Evolutionary conservation across 1,140 invertebrate species (phyloP).

Genomic region (Drosophila triauraria): DNA sequence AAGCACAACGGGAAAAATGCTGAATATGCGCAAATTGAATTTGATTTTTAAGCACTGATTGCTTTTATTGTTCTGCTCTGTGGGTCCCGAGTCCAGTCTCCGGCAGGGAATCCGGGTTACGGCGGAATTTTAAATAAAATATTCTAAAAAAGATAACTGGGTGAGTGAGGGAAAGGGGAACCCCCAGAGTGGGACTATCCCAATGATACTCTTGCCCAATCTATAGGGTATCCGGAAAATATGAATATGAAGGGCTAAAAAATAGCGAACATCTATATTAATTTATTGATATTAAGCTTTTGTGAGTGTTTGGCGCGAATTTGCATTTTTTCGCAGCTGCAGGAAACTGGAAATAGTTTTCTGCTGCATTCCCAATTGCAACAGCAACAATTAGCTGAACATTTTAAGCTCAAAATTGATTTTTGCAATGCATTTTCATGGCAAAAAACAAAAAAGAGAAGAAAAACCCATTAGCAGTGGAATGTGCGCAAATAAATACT

Average conservation of each 20-base stretch:
- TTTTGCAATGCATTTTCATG: conserved; percentile 60
- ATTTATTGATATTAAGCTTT: conserved; percentile 71
- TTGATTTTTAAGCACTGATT: conserved; percentile 83
- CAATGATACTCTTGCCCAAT: background rate
- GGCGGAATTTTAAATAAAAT: conserved; percentile 71
- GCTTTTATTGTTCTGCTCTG: conserved; percentile 76
- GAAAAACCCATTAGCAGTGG: conserved; percentile 48
- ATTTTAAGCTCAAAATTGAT: conserved; percentile 57
- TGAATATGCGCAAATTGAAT: conserved; percentile 82
- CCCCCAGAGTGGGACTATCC: background rate
- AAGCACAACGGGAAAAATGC: conserved; percentile 67
- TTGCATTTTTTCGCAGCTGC: conserved; percentile 38
- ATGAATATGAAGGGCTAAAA: background rate
- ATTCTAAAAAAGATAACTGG: conserved; percentile 56
- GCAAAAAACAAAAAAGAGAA: conserved; percentile 3
- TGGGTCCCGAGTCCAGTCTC: conserved; percentile 7
- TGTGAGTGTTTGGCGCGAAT: conserved; percentile 30
- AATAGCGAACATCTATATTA: conserved; percentile 37
- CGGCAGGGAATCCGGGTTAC: conserved; percentile 10
- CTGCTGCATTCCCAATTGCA: conserved; percentile 3
- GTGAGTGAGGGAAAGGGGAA: background rate
- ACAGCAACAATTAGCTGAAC: conserved; percentile 33
- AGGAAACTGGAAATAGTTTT: conserved; percentile 35
- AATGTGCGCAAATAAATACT: conserved; percentile 78
- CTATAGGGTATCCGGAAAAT: conserved; percentile 12